Conservation (phyloP, 2,888 invertebrate genomes). For the Euzetes globulus region DNA sequence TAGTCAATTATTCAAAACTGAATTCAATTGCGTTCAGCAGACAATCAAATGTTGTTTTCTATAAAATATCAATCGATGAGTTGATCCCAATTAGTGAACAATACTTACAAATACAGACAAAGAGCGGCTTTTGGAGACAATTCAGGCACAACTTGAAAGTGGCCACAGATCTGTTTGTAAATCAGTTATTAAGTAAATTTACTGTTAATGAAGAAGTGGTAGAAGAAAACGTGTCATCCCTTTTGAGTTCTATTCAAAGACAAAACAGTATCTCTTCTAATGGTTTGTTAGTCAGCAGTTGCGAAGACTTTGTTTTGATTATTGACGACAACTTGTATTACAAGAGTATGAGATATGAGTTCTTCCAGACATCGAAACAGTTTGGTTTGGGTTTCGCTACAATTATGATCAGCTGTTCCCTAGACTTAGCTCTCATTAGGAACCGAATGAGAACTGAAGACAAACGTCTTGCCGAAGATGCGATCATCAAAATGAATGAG, state of each 20-base stretch:
- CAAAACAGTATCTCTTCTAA: not conserved
- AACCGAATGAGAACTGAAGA: not conserved
- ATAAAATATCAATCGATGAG: not conserved
- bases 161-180: not conserved
- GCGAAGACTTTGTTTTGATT: not conserved
- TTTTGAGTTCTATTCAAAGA: not conserved
- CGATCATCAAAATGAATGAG: not conserved
- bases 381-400: not conserved
- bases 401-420: not conserved
- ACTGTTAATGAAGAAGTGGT: not conserved
- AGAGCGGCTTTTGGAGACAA: not conserved
- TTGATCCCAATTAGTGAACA: not conserved
- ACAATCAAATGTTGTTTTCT: not conserved
- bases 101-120: not conserved
- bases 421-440: not conserved
- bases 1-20: not conserved
- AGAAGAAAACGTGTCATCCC: not conserved
- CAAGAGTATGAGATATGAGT: slow-evolving; percentile 6
- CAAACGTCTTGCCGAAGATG: not conserved
- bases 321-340: slow-evolving; percentile 5
- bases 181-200: not conserved
- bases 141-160: not conserved
- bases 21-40: not conserved
- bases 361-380: not conserved
- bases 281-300: not conserved